Conservation (phyloP, 1,140 invertebrate species). For the Trypoxylus dichotomus region DNA sequence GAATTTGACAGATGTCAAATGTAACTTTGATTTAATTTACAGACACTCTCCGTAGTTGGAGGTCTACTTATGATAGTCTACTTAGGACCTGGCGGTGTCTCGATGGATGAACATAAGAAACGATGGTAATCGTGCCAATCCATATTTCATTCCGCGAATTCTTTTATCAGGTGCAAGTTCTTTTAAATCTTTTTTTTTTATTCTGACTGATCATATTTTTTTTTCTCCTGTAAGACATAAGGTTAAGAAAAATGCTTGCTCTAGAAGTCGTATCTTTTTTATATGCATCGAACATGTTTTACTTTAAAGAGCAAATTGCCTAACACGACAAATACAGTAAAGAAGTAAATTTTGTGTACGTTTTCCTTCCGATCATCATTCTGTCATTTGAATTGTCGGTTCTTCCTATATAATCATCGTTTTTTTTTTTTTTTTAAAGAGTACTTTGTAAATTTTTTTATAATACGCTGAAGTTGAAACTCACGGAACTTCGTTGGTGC, state of each 20-base stretch:
- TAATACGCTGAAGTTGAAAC: not conserved
- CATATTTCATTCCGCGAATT: constrained; percentile 22
- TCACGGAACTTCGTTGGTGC: not conserved
- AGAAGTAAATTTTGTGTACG: not conserved
- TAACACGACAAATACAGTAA: not conserved
- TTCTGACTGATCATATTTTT: constrained; percentile 4
- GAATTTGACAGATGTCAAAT: too few species aligned
- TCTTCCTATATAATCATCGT: not conserved
- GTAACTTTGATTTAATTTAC: constrained; percentile 56
- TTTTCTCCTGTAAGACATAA: not conserved
- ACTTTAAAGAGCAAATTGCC: too few species aligned
- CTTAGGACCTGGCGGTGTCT: constrained; percentile 96
- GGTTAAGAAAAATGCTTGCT: not conserved
- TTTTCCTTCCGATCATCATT: not conserved
- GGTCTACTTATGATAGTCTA: constrained; percentile 99
- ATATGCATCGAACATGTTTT: not conserved
- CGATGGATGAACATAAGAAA: constrained; percentile 99
- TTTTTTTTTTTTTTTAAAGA: not conserved
- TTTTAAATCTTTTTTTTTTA: not conserved
- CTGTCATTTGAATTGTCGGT: not conserved
- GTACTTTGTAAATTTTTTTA: constrained; percentile 7
- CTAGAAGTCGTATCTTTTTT: not conserved
- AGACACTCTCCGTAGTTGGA: constrained; percentile 98
- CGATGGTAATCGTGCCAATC: constrained; percentile 73
- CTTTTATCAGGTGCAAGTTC: not conserved